These are phyloP conservation scores for Parapristionchus giblindavisi DNA, from an alignment of 2,888 invertebrate genomes.

Conservation along the genomic window DNA sequence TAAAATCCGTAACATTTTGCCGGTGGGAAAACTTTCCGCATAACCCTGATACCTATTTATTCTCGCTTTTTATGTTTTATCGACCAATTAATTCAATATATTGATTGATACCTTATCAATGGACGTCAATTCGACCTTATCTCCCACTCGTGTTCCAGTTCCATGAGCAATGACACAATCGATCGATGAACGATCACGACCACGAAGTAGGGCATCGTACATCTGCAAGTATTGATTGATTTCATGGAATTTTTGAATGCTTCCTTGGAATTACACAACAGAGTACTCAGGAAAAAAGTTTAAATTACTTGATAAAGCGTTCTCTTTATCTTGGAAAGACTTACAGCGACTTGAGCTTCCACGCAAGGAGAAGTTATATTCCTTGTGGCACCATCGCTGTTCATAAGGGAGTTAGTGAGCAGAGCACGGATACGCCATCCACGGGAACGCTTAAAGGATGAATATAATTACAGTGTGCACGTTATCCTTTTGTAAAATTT, in stretches of 20 bases:
- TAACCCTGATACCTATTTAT: not conserved
- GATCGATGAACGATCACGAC: slow-evolving; percentile 37
- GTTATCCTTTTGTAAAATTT: not conserved
- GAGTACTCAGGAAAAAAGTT: not conserved
- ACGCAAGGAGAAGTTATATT: slow-evolving; percentile 28
- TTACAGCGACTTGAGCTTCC: slow-evolving; percentile 17
- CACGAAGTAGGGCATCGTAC: slow-evolving; percentile 24
- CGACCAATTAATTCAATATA: too few relatives aligned
- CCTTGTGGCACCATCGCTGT: slow-evolving; percentile 11
- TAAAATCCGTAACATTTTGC: too few relatives aligned
- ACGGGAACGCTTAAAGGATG: slow-evolving; percentile 43
- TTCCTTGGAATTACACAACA: too few relatives aligned
- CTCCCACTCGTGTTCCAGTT: slow-evolving; percentile 63
- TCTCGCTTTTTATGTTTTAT: too few relatives aligned
- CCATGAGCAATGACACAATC: slow-evolving; percentile 68
- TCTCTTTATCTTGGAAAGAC: too few relatives aligned
- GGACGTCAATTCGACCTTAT: slow-evolving; percentile 57
- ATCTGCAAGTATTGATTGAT: not conserved
- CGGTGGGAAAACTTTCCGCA: too few relatives aligned
- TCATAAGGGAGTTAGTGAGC: slow-evolving; percentile 15
- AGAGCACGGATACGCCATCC: slow-evolving; percentile 25
- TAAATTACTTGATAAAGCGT: too few relatives aligned
- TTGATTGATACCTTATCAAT: slow-evolving; percentile 48
- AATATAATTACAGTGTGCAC: slow-evolving; percentile 28
- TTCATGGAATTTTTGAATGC: too few relatives aligned